Evolutionary conservation across 2,113 vertebrate genomes (phyloP), one percentile per base, ranked within the genome.

Genomic region (Erythrocercus mccallii): DNA sequence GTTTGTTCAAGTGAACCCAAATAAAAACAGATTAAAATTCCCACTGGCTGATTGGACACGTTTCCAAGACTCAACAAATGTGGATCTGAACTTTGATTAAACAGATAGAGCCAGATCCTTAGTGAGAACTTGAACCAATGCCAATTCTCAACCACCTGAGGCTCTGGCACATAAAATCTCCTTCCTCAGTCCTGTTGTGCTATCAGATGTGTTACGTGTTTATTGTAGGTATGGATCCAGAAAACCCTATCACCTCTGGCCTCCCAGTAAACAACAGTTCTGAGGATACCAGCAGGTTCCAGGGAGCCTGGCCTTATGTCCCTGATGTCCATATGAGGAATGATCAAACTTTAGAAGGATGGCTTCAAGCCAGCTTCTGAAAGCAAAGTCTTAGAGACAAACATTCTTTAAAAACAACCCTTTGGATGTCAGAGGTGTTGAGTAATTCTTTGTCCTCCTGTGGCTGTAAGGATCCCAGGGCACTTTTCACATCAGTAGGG

Each of bases 141-240:
- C 91, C 95, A 91, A 1, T 31, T 84, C 53, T 53, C 70, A 89
- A 62, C 76, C 87, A 95, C 89, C 94, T 96, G 94, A 95, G 71
- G 28, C 45, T 92, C 86, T 95, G 89, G 81, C 78, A 86, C 73
- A 77, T 95, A 91, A 94, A 95, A 94, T 42, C 89, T 91, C 53
- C 48, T 74, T 84, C 70, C 70, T 92, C 69, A 24, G 64, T 56
- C 77, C 77, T 91, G 44, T 71, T 95, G 81, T 91, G 81, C 65
- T 91, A 12, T 96, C 89, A 95, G 70, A 95, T 89, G 65, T 84
- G 56, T 71, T 88, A 48, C 81, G 64, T 71, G 66, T 80, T 95
- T 91, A 57, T 68, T 74, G 30, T 69, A 79, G 89, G 93, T 93
- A 81, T 28, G 58, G 73, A 76, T 89, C 91, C 94, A 95, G 91